These are phyloP conservation scores for Bursaphelenchus mucronatus DNA, from an alignment of 1,140 invertebrate genomes.

Conservation along the genomic window DNA sequence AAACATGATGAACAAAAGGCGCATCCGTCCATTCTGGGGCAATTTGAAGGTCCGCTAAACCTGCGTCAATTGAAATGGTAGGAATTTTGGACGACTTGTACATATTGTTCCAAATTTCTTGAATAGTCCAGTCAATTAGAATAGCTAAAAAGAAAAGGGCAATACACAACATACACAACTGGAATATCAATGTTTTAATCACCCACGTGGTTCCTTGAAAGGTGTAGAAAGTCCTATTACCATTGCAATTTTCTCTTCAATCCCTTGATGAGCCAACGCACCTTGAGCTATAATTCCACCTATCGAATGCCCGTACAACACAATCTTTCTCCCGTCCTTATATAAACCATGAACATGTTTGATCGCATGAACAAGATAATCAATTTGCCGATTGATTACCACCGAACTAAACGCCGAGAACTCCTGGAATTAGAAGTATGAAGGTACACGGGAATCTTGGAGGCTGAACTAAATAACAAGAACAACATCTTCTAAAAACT, in stretches of 20 bases:
- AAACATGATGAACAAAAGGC: constrained; percentile 20
- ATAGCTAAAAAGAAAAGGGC: constrained; percentile 25
- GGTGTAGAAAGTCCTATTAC: constrained; percentile 42
- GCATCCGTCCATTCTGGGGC: constrained; percentile 38
- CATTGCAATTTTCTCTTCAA: constrained; percentile 27
- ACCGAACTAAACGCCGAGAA: constrained; percentile 42
- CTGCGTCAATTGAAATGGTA: constrained; percentile 42
- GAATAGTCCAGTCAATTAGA: constrained; percentile 31
- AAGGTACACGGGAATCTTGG: constrained; percentile 1
- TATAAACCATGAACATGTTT: constrained; percentile 34
- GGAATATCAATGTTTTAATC: background rate
- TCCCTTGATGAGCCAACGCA: constrained; percentile 13
- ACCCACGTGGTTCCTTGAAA: constrained; percentile 39
- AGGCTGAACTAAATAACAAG: background rate
- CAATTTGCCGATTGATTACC: constrained; percentile 31
- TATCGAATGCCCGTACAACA: constrained; percentile 49
- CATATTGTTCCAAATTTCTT: constrained; percentile 35
- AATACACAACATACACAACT: background rate
- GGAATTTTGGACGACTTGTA: constrained; percentile 27
- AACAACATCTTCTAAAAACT: constrained; percentile 15
- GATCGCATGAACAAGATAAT: constrained; percentile 32
- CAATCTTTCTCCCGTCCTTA: constrained; percentile 29
- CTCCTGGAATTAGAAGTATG: constrained; percentile 29
- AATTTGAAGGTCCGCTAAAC: constrained; percentile 44
- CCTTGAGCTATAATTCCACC: constrained; percentile 45